Evolutionary conservation across 1,140 invertebrate genomes (phyloP).

Genomic region (Conus ventricosus): DNA sequence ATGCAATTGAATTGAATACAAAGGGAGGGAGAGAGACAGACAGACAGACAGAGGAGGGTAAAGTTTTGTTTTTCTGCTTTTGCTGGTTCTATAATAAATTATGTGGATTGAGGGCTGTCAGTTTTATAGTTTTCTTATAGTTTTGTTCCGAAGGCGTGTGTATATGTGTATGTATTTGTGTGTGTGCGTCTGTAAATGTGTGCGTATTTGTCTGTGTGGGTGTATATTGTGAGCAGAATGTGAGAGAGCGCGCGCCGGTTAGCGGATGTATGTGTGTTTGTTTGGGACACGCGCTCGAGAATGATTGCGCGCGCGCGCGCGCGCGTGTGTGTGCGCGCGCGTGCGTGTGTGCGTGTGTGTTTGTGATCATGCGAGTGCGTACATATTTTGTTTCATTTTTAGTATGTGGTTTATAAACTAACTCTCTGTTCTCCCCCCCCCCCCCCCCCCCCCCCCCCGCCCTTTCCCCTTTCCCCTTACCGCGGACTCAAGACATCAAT

Average conservation of each 20-base stretch:
- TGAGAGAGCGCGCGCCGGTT: background rate
- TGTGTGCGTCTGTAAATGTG: background rate
- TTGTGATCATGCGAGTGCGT: too few species aligned
- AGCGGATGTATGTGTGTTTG: background rate
- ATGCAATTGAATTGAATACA: too few species aligned
- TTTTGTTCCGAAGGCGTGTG: background rate
- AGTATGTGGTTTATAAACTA: background rate
- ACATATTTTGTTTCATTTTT: too few species aligned
- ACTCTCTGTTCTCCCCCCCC: background rate
- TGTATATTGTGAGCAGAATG: background rate
- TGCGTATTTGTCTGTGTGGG: background rate
- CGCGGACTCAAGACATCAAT: too few species aligned
- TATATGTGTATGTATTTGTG: background rate
- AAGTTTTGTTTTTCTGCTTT: too few species aligned
- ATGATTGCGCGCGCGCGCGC: background rate
- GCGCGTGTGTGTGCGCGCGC: background rate
- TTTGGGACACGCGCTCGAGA: background rate
- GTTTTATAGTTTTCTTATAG: too few species aligned
- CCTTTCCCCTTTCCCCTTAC: background rate
- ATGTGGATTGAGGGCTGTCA: too few species aligned
- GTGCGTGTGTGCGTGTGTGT: too few species aligned
- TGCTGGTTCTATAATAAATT: too few species aligned
- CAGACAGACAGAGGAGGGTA: background rate
- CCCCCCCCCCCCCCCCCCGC: background rate
- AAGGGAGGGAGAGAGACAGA: background rate